Base-by-base conservation (phyloP, 2,888 invertebrate genomes). In the Epinotia nisella region DNA sequence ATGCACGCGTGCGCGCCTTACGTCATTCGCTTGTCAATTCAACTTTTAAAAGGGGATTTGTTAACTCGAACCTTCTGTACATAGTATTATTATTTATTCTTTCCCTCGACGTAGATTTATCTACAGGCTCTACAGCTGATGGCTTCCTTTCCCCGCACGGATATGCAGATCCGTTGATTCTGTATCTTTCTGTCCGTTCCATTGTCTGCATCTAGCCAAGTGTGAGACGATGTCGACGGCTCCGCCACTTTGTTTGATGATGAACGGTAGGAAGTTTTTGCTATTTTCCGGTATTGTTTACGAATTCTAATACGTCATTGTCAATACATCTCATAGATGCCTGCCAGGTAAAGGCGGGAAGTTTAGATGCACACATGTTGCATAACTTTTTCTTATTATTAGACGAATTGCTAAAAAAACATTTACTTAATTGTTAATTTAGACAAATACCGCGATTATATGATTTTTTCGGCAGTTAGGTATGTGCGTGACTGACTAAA, bases 191-290 rank as follows among this genome's bases (percentile, higher is more conserved):
- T 56, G 71, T 71, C 56, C 56, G 69, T 41, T 58, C 74, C 75
- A 76, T 78, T 79, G 79, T 79, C 67, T 70, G 64, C 56, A 61
- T 62, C 75, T 71, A 76, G 71, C 75, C 76, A 65, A 75, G 76
- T 75, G 76, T 75, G 71, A 51, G 71, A 64, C 35, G 61, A 74
- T 74, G 75, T 76, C 72, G 62, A 21, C 29, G 19, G 19, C 41
- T 59, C 41, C 15, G 19, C 59, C 39, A 17, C 24, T 71, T 51
- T 64, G 62, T 62, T 61, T 60, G 65, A 71, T 59, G 51, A 53
- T 56, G 53, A 41, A 59, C 41, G 71, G 39, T 64, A n/a, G 62
- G 53, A 64, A 19, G 64, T 53, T 53, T 35, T 53, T 62, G 24
- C 53, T 17, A 2, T 13, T 7, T 53, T 65, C 53, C 53, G 64